Evolutionary conservation across 2,113 vertebrate genomes (phyloP), one percentile per base, ranked within the genome.

Genomic region (Dissostichus mawsoni): DNA sequence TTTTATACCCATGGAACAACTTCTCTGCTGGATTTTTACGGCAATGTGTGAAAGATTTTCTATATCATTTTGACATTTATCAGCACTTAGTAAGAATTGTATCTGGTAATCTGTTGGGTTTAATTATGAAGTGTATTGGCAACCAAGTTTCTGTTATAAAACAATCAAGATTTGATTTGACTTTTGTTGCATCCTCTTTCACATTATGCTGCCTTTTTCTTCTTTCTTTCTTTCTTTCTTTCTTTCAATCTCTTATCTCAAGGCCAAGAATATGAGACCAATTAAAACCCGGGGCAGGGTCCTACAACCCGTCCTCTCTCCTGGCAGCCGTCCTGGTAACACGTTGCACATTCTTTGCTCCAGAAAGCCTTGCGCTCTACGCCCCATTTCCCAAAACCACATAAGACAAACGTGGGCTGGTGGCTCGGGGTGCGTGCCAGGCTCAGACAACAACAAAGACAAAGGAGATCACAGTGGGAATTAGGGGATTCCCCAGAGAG

Each of bases 241-340:
- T 70, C 66, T 71, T 71, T 86, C 51, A 62, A 25, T 87, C 76
- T 69, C 53, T 70, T 66, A 67, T 44, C 70, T 69, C 47, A 53
- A 89, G 78, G 91, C 90, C 76, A 88, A 92, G 83, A 92, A 80
- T 91, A 92, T 90, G 91, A 88, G 78, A 90, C 73, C 74, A 89
- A 92, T 93, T 92, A 94, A 90, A 87, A 82, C 7, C 61, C 13
- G 12, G 86, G 75, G 68, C 80, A 77, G 70, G 66, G 70, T 78
- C 78, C 53, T 36, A n/a, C 72, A 72, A 33, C 61, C 61, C 84
- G 44, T 84, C 72, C 74, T 67, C 69, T 80, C 80, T 62, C 18
- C 76, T 92, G 89, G 89, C 87, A 73, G 65, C 25, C 66, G 44
- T 88, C 82, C 82, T 44, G 20, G 20, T 74, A 88, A 83, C 92